These are phyloP conservation scores for Sphinx pinastri DNA, from an alignment of 2,888 invertebrate genomes.

Conservation along the genomic window DNA sequence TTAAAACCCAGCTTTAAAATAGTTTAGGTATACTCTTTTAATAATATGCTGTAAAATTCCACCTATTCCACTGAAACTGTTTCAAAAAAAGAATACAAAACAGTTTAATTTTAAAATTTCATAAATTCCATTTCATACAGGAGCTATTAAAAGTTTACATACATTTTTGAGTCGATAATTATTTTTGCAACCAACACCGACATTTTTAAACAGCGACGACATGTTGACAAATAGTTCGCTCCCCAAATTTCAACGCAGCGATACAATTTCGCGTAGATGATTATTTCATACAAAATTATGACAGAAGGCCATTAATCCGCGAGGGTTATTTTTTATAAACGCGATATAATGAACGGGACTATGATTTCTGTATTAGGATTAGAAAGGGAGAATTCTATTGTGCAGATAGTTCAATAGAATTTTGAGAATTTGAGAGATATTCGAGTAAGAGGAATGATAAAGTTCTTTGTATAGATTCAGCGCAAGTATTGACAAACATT, in stretches of 20 bases:
- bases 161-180: not conserved
- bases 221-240: conserved; percentile 48
- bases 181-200: not conserved
- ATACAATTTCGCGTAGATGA: conserved; percentile 56
- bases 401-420: conserved; percentile 30
- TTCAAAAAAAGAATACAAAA: too few relatives aligned
- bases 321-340: conserved; percentile 59
- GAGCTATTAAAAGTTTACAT: not conserved
- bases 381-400: conserved; percentile 48
- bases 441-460: conserved; percentile 3
- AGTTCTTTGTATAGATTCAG: not conserved
- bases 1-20: too few relatives aligned
- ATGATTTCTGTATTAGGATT: conserved; percentile 37
- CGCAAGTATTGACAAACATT: conserved; percentile 3
- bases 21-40: too few relatives aligned
- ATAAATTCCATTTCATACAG: not conserved
- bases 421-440: not conserved
- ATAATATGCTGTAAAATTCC: too few relatives aligned
- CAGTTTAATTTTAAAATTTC: too few relatives aligned
- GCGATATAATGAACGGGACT: conserved; percentile 38
- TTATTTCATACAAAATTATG: conserved; percentile 65
- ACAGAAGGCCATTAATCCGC: conserved; percentile 59
- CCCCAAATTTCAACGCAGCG: conserved; percentile 40
- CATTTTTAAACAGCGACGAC: conserved; percentile 37
- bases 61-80: too few relatives aligned